Conservation (phyloP, 2,113 vertebrate species). For the Callipepla squamata region DNA sequence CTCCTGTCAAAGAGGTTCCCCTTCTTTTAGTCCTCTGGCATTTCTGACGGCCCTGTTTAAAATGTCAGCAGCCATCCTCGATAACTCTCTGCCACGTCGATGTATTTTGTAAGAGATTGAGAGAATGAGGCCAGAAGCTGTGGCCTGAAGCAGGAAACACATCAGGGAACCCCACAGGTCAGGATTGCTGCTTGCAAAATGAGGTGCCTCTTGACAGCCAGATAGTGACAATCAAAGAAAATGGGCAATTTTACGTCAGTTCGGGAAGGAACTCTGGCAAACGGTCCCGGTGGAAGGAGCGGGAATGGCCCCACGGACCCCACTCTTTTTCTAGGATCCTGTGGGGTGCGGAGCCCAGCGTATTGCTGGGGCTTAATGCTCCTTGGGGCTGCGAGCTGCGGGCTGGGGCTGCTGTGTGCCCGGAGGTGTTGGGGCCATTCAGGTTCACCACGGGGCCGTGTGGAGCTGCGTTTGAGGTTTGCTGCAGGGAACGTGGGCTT, state of each 20-base stretch:
- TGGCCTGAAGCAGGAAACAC: constrained; percentile 1
- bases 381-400: background rate
- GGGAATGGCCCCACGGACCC: background rate
- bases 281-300: background rate
- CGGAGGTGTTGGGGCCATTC: background rate
- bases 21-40: background rate
- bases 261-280: background rate
- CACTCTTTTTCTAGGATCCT: fast-evolving
- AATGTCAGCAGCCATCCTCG: background rate
- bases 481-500: background rate
- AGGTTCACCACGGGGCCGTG: fast-evolving
- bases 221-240: background rate
- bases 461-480: background rate
- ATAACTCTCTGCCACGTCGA: background rate
- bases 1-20: background rate
- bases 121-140: background rate
- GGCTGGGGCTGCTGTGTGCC: background rate
- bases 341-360: background rate
- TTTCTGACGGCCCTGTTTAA: background rate
- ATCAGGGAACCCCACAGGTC: background rate
- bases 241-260: background rate
- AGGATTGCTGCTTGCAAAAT: background rate
- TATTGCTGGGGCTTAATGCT: background rate
- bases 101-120: background rate
- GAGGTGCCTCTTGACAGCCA: background rate